Evolutionary conservation across 2,888 invertebrate species (phyloP), one percentile per base, ranked within the genome.

Genomic region (Perizoma flavofasciatum): DNA sequence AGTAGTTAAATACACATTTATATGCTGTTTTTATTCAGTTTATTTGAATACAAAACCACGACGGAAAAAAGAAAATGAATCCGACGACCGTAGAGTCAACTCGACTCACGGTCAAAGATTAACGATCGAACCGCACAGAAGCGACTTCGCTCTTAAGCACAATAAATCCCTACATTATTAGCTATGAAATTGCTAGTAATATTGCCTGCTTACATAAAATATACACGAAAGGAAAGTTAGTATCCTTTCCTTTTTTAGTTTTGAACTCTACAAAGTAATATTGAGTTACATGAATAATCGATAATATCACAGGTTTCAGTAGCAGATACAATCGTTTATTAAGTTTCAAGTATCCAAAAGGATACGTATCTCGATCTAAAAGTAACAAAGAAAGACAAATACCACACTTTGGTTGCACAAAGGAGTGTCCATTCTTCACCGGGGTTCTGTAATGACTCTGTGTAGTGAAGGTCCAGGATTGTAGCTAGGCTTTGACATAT

Each of bases 371-470:
- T 72, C 71, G 68, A 71, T 72, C 71, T 72, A 73, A 70, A 77
- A 70, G 77, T 72, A 78, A 85, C 85, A 84, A 86, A 85, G 85
- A 85, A 81, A 88, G 87, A 88, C 84, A 83, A 88, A 88, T 87
- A 80, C 78, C 77, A 76, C 79, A 78, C 79, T 82, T 85, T 83
- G 81, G 78, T 79, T 71, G 71, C 74, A 85, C 83, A 86, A 88
- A 85, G 83, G 78, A 82, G 81, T 83, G 82, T 85, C 86, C 84
- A 85, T 88, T 89, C 88, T 88, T 88, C 78, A 82, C 75, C 67
- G 72, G 71, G 60, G 73, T 65, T 74, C 72, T 75, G 81, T 87
- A 89, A 85, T 86, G 84, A 88, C 78, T 86, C 82, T 83, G 78
- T 83, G 84, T 82, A 75, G 76, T 72, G 55, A 73, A 69, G 67